phyloP scores from a whole-genome alignment of 2,888 invertebrate species.

The Perdita meconis region DNA sequence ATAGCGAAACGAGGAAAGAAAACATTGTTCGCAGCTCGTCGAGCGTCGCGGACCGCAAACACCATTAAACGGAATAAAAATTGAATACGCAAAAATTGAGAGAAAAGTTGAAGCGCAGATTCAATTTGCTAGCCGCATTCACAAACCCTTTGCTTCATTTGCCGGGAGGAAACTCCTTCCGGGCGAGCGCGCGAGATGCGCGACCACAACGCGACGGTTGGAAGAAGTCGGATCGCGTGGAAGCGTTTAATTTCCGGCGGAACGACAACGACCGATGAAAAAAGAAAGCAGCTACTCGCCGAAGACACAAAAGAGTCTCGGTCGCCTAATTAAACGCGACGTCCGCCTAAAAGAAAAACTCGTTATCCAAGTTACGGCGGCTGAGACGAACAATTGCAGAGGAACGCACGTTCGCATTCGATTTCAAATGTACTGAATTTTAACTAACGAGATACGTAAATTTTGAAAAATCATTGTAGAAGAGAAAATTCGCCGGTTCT shows the following conservation, averaged over 20 bases:
- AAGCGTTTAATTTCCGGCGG: conserved; percentile 61
- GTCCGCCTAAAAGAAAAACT: conserved; percentile 10
- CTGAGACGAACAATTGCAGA: conserved; percentile 2
- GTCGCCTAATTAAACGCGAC: conserved; percentile 31
- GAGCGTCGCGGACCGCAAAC: not conserved
- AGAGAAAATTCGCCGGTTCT: too few relatives aligned
- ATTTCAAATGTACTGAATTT: not conserved
- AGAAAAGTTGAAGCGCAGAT: too few relatives aligned
- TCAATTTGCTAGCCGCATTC: too few relatives aligned
- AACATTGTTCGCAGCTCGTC: not conserved
- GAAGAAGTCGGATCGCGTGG: conserved; percentile 3
- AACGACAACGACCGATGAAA: conserved; percentile 1
- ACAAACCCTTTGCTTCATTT: too few relatives aligned
- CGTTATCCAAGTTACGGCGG: conserved; percentile 12
- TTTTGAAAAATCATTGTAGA: too few relatives aligned
- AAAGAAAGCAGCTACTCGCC: conserved; percentile 6
- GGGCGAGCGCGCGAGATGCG: too few relatives aligned
- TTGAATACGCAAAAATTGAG: too few relatives aligned
- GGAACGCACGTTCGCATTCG: not conserved
- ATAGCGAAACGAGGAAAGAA: conserved; percentile 20
- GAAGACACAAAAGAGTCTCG: conserved; percentile 21
- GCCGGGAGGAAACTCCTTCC: conserved; percentile 9
- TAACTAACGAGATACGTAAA: too few relatives aligned
- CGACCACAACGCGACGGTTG: too few relatives aligned
- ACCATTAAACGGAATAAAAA: too few relatives aligned